Evolutionary conservation across 2,888 invertebrate genomes (phyloP), one percentile per base, ranked within the genome.

Genomic region (Heliconius ismenius): DNA sequence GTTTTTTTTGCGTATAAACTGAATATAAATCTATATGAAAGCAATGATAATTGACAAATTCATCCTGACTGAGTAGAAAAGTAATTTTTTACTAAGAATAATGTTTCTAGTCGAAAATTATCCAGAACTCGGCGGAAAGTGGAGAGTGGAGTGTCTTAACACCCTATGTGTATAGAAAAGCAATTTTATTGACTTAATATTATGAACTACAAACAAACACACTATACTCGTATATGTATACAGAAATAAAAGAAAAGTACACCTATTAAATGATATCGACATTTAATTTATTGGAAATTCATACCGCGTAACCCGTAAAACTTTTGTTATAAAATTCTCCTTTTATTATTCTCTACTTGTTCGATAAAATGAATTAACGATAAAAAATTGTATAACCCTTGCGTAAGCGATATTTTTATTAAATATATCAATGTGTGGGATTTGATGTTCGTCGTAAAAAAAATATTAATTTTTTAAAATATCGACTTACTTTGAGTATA

Each of bases 221-320:
- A 62, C 3, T 26, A n/a, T 26, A 26, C 26, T 26, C 26, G 26
- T 26, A 62, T 26, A 62, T 24, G 26, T 24, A 62, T 24, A 15
- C 26, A 28, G 18, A 63, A 15, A 63, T 21, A 0, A 21, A 63
- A 26, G 26, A 65, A 65, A 39, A 24, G 3, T 49, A 28, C 24
- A 49, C 21, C 49, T 49, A 26, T 43, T 54, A 54, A 32, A 69
- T 11, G 1, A 54, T n/a, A 58, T 36, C 13, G 7, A 70, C 9
- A 9, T 54, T 70, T 70, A 70, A 70, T 58, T 70, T 70, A 32
- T 70, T 28, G 54, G 36, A 70, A 58, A 70, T 58, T 54, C 54
- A 28, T 15, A 58, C 32, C 69, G 32, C 69, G 32, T 28, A 32
- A 54, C 70, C 32, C n/a, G 21, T 70, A 70, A 70, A 70, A 70